Evolutionary conservation across 1,140 invertebrate species (phyloP).

Genomic region (Vanessa tameamea): DNA sequence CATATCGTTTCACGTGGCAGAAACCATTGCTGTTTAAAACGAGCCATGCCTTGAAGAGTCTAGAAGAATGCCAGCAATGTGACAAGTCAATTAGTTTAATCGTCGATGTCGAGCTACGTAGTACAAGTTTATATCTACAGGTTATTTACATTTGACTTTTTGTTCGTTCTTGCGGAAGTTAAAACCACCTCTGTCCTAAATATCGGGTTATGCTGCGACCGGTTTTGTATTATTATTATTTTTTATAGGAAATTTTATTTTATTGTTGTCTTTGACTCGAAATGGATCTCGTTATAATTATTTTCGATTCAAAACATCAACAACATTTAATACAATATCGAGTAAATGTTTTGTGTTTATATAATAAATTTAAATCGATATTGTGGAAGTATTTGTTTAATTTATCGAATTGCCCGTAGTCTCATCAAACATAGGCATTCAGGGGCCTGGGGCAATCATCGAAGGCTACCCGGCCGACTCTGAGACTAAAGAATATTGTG

Average conservation of each 20-base stretch:
- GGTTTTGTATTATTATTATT: constrained; percentile 19
- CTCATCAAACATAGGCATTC: constrained; percentile 65
- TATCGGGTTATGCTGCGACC: constrained; percentile 47
- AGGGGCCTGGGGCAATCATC: constrained; percentile 55
- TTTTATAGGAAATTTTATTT: constrained; percentile 19
- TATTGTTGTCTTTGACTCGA: neutral
- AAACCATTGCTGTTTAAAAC: constrained; percentile 50
- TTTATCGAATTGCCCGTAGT: constrained; percentile 54
- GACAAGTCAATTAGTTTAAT: constrained; percentile 43
- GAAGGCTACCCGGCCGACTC: constrained; percentile 54
- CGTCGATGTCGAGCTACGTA: constrained; percentile 44
- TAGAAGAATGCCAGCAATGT: constrained; percentile 45
- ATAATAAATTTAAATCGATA: neutral
- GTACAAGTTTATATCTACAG: constrained; percentile 59
- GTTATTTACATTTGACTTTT: constrained; percentile 79
- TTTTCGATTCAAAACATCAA: neutral
- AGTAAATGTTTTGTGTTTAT: neutral
- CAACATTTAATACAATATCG: neutral
- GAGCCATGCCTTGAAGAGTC: constrained; percentile 25
- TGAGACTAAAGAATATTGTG: constrained; percentile 51
- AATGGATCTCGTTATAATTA: constrained; percentile 4
- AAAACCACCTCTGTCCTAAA: constrained; percentile 64
- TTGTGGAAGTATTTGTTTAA: constrained; percentile 4
- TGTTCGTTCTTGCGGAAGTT: constrained; percentile 69
- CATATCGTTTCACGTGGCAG: neutral